A percentile compares a stretch with the other conserved stretches of the same genome.
phyloP scores from a whole-genome alignment of 2,113 vertebrate species.

The Cyprinodon tularosa region DNA sequence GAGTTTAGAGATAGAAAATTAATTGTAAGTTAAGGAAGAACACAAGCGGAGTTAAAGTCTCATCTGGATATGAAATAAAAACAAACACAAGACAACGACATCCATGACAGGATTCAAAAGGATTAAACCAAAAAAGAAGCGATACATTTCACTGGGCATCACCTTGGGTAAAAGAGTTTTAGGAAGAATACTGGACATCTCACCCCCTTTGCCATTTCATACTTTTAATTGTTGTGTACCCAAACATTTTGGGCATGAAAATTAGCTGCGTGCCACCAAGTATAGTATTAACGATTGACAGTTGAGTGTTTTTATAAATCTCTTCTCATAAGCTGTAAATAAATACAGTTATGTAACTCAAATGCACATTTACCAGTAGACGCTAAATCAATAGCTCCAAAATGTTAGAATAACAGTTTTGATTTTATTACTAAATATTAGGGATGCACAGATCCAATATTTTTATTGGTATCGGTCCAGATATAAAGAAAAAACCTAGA shows the following conservation, averaged over 20 bases:
- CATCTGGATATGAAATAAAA: constrained; percentile 69
- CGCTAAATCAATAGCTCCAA: background rate
- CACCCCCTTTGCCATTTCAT: background rate
- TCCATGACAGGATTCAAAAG: constrained; percentile 58
- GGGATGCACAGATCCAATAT: too few relatives aligned
- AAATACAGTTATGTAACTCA: background rate
- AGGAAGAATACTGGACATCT: background rate
- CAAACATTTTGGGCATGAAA: background rate
- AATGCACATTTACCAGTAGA: too few relatives aligned
- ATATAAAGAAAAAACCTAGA: too few relatives aligned
- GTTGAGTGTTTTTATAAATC: background rate
- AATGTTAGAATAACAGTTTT: background rate
- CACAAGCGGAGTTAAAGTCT: constrained; percentile 49
- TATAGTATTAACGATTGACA: background rate
- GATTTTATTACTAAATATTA: background rate
- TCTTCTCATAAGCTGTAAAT: background rate
- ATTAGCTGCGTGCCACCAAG: background rate
- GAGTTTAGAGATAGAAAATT: constrained; percentile 24
- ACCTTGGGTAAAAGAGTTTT: constrained; percentile 67
- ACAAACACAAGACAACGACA: constrained; percentile 67
- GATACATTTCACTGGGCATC: constrained; percentile 58
- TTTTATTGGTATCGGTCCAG: too few relatives aligned
- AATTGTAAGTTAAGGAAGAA: constrained; percentile 28
- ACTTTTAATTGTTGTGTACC: background rate
- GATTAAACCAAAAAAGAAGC: constrained; percentile 31